phyloP scores from a whole-genome alignment of 1,140 invertebrate species.

The Drosophila asahinai region DNA sequence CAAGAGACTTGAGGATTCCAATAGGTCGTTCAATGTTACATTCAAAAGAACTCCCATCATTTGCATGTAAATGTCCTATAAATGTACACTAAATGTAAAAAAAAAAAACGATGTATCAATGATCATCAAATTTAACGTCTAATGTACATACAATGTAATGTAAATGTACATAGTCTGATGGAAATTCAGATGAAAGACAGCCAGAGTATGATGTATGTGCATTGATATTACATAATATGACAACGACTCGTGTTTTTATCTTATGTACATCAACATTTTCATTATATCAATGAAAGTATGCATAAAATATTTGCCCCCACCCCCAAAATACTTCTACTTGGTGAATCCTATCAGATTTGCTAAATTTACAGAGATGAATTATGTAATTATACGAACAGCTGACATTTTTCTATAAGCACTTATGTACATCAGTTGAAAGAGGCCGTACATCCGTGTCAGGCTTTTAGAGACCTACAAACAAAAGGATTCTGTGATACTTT shows the following conservation, averaged over 20 bases:
- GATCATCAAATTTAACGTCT: constrained; percentile 6
- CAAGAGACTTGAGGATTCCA: constrained; percentile 1
- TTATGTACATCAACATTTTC: not conserved
- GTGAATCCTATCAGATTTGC: not conserved
- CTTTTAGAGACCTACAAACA: too few species aligned
- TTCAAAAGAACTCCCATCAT: constrained; percentile 19
- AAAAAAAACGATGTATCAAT: not conserved
- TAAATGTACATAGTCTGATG: constrained; percentile 18
- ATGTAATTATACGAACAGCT: not conserved
- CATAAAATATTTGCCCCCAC: not conserved
- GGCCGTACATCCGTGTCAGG: not conserved
- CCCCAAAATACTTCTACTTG: not conserved
- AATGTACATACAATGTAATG: constrained; percentile 28
- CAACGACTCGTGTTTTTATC: not conserved
- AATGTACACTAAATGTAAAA: constrained; percentile 33
- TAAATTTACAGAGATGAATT: not conserved
- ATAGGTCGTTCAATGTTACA: constrained; percentile 4
- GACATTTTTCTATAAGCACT: not conserved
- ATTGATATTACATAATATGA: constrained; percentile 1
- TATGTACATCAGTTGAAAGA: not conserved
- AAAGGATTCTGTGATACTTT: not conserved
- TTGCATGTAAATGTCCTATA: constrained; percentile 44
- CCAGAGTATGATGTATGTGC: not conserved
- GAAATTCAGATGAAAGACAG: not conserved
- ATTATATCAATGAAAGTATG: not conserved